A percentile compares a stretch with the other conserved stretches of the same genome.
These are phyloP conservation scores for Hydractinia echinata DNA, from an alignment of 30 jellyfish, hydroid and myxozoan genomes.

Conservation along the genomic window DNA sequence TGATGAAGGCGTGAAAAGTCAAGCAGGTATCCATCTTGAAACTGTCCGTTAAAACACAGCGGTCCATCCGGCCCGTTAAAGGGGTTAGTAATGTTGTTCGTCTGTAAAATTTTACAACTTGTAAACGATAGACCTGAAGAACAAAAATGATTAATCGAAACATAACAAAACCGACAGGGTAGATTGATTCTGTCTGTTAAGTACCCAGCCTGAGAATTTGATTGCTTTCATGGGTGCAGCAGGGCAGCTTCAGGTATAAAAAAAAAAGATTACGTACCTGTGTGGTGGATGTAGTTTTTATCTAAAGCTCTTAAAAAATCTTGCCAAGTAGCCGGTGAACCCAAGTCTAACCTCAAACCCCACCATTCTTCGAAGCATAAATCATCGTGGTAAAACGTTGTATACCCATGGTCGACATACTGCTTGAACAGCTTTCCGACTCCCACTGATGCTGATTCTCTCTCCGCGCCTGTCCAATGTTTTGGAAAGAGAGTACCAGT, in stretches of 20 bases:
- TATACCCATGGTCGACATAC: slow-evolving; percentile 37
- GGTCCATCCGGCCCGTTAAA: slow-evolving; percentile 38
- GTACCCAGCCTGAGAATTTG: no score
- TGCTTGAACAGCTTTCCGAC: slow-evolving; percentile 22
- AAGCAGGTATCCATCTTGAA: slow-evolving; percentile 44
- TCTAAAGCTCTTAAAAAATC: slow-evolving; percentile 36
- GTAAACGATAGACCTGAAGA: slow-evolving; percentile 47
- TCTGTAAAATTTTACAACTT: slow-evolving; percentile 47
- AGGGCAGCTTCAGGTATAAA: not conserved
- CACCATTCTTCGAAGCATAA: slow-evolving; percentile 65
- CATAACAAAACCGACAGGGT: not conserved
- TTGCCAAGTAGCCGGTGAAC: slow-evolving; percentile 22
- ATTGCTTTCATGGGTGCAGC: not conserved
- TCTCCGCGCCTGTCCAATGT: slow-evolving; percentile 36
- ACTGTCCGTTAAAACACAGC: slow-evolving; percentile 44
- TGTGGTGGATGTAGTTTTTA: slow-evolving; percentile 30
- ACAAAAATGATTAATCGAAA: not conserved
- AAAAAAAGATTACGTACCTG: slow-evolving; percentile 19
- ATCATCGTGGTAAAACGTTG: slow-evolving; percentile 70
- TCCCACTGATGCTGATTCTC: slow-evolving; percentile 41
- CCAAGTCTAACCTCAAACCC: slow-evolving; percentile 58
- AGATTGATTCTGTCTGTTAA: no score
- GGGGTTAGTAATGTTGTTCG: slow-evolving; percentile 41
- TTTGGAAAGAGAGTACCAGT: slow-evolving; percentile 48
- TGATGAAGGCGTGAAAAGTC: slow-evolving; percentile 13